Percentiles rank a stretch among this genome's conserved stretches.
phyloP scores from a whole-genome alignment of 2,797 vertebrate species.

The Hemitrygon akajei region DNA sequence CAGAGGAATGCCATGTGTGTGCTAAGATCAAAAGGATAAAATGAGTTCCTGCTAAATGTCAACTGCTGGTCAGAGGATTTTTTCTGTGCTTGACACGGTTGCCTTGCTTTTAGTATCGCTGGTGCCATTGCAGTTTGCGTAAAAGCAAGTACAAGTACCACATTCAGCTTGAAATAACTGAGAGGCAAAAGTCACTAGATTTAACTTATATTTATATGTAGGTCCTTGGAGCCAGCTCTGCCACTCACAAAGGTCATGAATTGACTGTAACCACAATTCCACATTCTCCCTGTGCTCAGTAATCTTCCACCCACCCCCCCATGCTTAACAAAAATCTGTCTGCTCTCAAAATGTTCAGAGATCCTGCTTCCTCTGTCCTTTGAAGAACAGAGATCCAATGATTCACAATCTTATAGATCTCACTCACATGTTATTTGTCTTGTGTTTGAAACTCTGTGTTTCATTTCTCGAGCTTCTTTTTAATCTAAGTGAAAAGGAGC shows the following conservation, averaged over 20 bases:
- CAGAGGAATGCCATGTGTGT: conserved; percentile 24
- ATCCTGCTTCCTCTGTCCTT: too few relatives aligned
- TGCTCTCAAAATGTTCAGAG: too few relatives aligned
- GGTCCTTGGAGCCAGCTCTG: too few relatives aligned
- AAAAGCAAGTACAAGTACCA: conserved; percentile 2
- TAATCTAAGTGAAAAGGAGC: neutral
- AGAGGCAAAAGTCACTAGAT: neutral
- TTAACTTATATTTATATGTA: neutral
- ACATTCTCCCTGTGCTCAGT: too few relatives aligned
- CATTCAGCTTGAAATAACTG: neutral
- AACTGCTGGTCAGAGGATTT: neutral
- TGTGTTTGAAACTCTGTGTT: neutral
- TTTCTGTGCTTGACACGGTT: neutral
- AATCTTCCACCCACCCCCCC: too few relatives aligned
- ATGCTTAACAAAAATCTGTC: too few relatives aligned
- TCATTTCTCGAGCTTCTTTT: neutral
- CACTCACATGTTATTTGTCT: neutral
- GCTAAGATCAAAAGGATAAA: conserved; percentile 22
- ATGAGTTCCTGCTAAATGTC: conserved; percentile 1
- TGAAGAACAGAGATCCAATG: too few relatives aligned
- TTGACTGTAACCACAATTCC: too few relatives aligned
- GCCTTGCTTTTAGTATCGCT: neutral
- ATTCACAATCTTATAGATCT: neutral
- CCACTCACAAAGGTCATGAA: too few relatives aligned
- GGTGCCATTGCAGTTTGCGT: neutral